Conservation (phyloP, 2,888 invertebrate genomes). For the Cataglyphis albicans region DNA sequence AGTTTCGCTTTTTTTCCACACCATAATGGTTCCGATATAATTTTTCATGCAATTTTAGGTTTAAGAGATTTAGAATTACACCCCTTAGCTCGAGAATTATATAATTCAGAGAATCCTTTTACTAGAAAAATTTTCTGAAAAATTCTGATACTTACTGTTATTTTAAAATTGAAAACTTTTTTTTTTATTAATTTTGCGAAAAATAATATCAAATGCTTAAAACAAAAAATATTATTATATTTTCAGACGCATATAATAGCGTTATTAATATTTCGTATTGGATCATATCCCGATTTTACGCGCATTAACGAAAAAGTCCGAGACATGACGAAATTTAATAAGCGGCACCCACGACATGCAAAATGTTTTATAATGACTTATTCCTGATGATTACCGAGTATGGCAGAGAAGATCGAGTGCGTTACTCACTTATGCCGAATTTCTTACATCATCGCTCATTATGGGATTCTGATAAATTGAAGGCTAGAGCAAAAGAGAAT, state of each 20-base stretch:
- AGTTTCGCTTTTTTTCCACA: background rate
- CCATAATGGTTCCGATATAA: background rate
- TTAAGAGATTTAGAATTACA: too few relatives aligned
- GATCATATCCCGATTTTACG: constrained; percentile 18
- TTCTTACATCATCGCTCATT: constrained; percentile 44
- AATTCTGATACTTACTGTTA: background rate
- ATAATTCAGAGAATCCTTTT: background rate
- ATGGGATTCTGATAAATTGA: background rate
- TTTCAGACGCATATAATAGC: background rate
- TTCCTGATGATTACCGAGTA: constrained; percentile 28
- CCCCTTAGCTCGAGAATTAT: background rate
- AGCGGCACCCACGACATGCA: constrained; percentile 5
- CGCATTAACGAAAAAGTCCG: constrained; percentile 1
- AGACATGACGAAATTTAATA: constrained; percentile 11
- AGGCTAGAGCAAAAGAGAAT: background rate
- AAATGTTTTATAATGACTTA: constrained; percentile 29
- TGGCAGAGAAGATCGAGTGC: constrained; percentile 34
- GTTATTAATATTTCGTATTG: background rate
- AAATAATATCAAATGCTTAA: background rate
- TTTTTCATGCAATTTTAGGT: background rate
- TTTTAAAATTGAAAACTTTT: background rate
- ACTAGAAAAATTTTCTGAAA: background rate
- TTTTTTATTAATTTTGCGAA: background rate
- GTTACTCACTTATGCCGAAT: constrained; percentile 41
- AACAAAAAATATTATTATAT: background rate